phyloP scores from a whole-genome alignment of 1,140 invertebrate species.

The Micrasema minimum region DNA sequence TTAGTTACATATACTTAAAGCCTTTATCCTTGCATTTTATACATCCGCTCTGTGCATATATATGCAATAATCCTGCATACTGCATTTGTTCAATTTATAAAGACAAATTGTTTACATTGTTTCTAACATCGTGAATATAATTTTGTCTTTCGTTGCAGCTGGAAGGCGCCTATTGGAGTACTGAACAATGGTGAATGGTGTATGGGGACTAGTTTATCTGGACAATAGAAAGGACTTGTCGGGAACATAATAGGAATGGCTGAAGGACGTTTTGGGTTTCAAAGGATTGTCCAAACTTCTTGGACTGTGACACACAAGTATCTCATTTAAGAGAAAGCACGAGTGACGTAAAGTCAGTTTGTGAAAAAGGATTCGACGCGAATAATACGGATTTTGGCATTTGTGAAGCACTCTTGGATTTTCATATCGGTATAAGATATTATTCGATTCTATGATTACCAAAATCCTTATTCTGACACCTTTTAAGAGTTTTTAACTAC shows the following conservation, averaged over 20 bases:
- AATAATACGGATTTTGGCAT: neutral
- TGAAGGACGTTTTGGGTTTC: slow-evolving; percentile 45
- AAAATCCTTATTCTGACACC: too few species aligned
- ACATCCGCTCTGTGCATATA: too few species aligned
- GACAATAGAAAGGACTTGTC: slow-evolving; percentile 28
- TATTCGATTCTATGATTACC: too few species aligned
- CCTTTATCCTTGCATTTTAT: too few species aligned
- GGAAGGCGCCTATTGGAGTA: neutral
- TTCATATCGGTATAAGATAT: too few species aligned
- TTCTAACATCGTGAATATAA: neutral
- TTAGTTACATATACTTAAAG: too few species aligned
- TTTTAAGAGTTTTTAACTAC: too few species aligned
- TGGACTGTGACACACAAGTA: slow-evolving; percentile 45
- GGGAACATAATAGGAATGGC: slow-evolving; percentile 40
- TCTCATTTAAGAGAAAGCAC: slow-evolving; percentile 42
- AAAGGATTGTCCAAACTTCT: slow-evolving; percentile 47
- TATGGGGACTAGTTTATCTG: neutral
- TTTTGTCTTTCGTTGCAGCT: slow-evolving; percentile 27
- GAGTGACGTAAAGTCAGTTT: slow-evolving; percentile 37
- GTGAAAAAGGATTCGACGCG: neutral
- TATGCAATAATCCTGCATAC: too few species aligned
- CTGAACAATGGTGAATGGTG: slow-evolving; percentile 33
- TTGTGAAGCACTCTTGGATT: too few species aligned
- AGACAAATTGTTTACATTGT: too few species aligned
- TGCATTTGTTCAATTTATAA: too few species aligned